A percentile compares a stretch with the other conserved stretches of the same genome.
These are phyloP conservation scores for Diarsia mendica DNA, from an alignment of 2,888 invertebrate species.

Conservation along the genomic window DNA sequence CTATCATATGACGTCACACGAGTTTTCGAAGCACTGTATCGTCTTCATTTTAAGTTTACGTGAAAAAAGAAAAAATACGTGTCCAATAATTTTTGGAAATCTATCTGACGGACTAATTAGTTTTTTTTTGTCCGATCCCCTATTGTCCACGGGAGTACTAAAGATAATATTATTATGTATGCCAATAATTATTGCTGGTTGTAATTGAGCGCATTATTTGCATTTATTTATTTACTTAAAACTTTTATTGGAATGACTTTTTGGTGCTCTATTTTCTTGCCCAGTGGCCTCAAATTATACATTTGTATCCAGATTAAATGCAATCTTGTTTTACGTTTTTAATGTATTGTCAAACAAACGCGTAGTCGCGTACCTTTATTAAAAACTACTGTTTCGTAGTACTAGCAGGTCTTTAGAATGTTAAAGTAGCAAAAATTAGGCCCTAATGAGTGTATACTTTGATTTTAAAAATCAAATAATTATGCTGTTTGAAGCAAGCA, in stretches of 20 bases:
- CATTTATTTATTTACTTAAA: constrained; percentile 27
- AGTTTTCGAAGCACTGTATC: no score
- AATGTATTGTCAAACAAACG: constrained; percentile 27
- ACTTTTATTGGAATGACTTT: constrained; percentile 6
- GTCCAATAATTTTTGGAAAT: no score
- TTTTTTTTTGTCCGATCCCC: no score
- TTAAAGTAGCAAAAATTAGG: constrained; percentile 38
- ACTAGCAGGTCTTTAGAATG: constrained; percentile 38
- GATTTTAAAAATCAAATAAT: constrained; percentile 45
- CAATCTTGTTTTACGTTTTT: neutral
- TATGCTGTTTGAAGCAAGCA: constrained; percentile 39
- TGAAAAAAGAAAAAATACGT: no score
- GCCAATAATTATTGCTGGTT: constrained; percentile 17
- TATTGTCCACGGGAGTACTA: constrained; percentile 6
- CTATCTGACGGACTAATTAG: no score
- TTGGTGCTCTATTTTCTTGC: neutral
- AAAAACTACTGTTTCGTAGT: constrained; percentile 25
- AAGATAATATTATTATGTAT: constrained; percentile 13
- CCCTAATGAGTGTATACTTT: constrained; percentile 35
- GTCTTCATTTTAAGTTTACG: no score
- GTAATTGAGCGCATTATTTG: constrained; percentile 9
- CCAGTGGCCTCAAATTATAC: neutral
- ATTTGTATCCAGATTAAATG: constrained; percentile 12
- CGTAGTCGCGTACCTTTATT: constrained; percentile 50
- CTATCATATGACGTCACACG: no score